phyloP scores from a whole-genome alignment of 2,797 vertebrate genomes.

The Acrossocheilus fasciatus region DNA sequence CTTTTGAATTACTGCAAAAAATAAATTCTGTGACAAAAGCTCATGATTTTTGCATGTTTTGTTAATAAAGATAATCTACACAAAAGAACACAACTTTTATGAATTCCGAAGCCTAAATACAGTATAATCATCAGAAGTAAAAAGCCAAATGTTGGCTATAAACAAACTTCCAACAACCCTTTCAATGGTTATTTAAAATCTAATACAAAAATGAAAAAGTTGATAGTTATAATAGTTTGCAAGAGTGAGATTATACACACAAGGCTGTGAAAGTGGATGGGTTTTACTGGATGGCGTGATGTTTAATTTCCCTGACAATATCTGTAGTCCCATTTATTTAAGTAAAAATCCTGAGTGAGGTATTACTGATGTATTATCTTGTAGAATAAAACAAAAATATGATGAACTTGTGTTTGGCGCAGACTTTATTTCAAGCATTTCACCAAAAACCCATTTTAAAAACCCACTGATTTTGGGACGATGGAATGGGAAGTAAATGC shows the following conservation, averaged over 20 bases:
- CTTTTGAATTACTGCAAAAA: neutral
- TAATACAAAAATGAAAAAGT: neutral
- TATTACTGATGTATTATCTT: neutral
- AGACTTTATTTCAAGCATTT: neutral
- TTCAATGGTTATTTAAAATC: neutral
- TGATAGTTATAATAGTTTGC: neutral
- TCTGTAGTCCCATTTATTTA: neutral
- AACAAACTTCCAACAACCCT: neutral
- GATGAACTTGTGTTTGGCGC: neutral
- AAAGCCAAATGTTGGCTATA: neutral
- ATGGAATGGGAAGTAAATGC: neutral
- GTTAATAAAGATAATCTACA: neutral
- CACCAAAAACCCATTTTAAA: neutral
- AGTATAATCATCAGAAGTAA: neutral
- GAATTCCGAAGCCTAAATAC: neutral
- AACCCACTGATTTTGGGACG: neutral
- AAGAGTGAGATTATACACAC: neutral
- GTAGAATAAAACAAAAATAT: neutral
- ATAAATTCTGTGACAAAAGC: neutral
- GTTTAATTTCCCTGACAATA: neutral
- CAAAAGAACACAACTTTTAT: neutral
- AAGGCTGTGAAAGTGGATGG: neutral
- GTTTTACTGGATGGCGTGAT: neutral
- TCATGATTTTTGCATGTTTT: neutral
- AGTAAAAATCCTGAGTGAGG: neutral